Percentiles rank a stretch among this genome's conserved stretches.
Conservation (phyloP, 2,888 invertebrate genomes). For the Alcis repandata region DNA sequence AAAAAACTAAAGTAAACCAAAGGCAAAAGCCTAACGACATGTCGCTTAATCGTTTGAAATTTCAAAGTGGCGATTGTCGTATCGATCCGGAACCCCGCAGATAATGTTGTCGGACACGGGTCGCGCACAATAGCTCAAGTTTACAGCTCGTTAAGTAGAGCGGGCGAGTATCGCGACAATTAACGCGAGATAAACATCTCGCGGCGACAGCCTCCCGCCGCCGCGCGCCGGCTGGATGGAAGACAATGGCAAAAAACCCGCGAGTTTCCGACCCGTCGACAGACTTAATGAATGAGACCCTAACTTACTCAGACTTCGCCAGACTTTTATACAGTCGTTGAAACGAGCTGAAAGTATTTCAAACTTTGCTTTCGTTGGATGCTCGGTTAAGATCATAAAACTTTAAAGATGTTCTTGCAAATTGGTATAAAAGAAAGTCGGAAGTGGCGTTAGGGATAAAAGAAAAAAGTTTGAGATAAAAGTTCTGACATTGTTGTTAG, state of each 20-base stretch:
- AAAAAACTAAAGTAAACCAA: not conserved
- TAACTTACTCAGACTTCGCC: conserved; percentile 46
- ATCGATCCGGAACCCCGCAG: conserved; percentile 26
- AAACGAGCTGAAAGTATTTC: conserved; percentile 41
- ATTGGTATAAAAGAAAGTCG: conserved; percentile 14
- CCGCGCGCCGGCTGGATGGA: conserved; percentile 33
- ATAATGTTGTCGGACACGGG: conserved; percentile 45
- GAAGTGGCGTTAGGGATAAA: conserved; percentile 23
- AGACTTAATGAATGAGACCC: conserved; percentile 56
- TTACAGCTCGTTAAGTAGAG: conserved; percentile 76
- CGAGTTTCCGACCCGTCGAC: conserved; percentile 49
- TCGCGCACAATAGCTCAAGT: conserved; percentile 68
- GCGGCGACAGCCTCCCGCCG: conserved; percentile 56
- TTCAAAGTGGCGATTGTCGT: conserved; percentile 2
- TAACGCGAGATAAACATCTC: conserved; percentile 73
- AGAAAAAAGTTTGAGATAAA: conserved; percentile 14
- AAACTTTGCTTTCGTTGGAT: conserved; percentile 18
- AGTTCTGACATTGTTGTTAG: conserved; percentile 10
- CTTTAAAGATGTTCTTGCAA: conserved; percentile 16
- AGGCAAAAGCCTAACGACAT: not conserved
- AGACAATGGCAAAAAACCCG: conserved; percentile 59
- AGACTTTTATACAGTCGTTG: conserved; percentile 37
- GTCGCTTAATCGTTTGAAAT: conserved; percentile 13
- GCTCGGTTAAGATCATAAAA: conserved; percentile 21
- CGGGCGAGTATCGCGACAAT: conserved; percentile 69